These are phyloP conservation scores for Hylaeus volcanicus DNA, from an alignment of 1,140 invertebrate genomes.

Conservation along the genomic window DNA sequence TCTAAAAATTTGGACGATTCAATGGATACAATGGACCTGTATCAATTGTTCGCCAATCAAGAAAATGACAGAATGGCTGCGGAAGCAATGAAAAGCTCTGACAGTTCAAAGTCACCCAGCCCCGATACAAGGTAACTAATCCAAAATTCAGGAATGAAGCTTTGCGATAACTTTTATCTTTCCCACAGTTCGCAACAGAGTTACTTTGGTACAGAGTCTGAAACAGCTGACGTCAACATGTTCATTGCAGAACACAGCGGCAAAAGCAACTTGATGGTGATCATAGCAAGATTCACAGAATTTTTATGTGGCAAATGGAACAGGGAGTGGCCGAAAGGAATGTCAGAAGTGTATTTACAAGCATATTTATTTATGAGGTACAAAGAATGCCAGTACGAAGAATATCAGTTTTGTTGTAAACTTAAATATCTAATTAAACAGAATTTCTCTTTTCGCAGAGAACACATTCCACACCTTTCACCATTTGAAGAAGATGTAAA, in stretches of 20 bases:
- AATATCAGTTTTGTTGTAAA: too few relatives aligned
- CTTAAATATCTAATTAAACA: too few relatives aligned
- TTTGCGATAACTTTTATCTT: conserved; percentile 8
- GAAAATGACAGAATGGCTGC: conserved; percentile 72
- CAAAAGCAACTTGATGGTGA: conserved; percentile 83
- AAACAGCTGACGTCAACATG: conserved; percentile 83
- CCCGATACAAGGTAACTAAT: conserved; percentile 59
- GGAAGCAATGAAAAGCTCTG: conserved; percentile 71
- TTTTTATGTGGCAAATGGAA: conserved; percentile 83
- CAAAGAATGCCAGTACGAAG: conserved; percentile 1
- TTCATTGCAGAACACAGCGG: conserved; percentile 83
- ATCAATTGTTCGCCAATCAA: conserved; percentile 83
- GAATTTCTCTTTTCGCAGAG: conserved; percentile 46
- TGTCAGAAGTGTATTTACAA: conserved; percentile 83
- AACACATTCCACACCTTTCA: conserved; percentile 80
- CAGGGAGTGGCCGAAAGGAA: conserved; percentile 83
- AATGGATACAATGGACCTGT: conserved; percentile 84
- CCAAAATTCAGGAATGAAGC: background rate
- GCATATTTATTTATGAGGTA: conserved; percentile 82
- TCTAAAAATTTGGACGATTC: conserved; percentile 82
- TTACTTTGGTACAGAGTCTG: conserved; percentile 85
- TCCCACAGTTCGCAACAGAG: conserved; percentile 59
- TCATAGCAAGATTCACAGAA: conserved; percentile 83
- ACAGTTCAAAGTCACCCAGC: conserved; percentile 74
- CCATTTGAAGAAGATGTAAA: conserved; percentile 78